Conservation (phyloP, 1,140 invertebrate genomes). For the Drosophila quadrilineata region DNA sequence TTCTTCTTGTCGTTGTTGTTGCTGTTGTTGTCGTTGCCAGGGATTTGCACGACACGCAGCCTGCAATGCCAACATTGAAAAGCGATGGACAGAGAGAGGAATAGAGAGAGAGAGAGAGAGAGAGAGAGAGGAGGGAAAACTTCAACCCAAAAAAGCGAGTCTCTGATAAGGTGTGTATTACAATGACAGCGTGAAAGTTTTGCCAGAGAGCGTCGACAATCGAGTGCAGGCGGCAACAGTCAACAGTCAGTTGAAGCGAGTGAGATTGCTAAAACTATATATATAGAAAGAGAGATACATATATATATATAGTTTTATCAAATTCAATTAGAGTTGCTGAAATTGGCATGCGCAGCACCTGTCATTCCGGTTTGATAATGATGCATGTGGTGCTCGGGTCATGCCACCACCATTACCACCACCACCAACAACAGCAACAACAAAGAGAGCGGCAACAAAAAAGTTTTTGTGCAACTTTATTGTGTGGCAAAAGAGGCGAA, state of each 20-base stretch:
- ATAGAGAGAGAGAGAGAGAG: no score
- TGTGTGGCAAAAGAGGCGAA: conserved; percentile 29
- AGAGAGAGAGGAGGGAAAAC: no score
- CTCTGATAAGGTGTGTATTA: conserved; percentile 67
- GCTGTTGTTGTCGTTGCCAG: no score
- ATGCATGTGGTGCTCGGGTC: conserved; percentile 63
- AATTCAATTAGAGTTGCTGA: conserved; percentile 74
- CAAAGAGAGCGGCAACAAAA: no score
- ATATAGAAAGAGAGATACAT: conserved; percentile 20
- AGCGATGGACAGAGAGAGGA: no score
- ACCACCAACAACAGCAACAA: no score
- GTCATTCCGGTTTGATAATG: conserved; percentile 75
- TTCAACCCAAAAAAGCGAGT: no score
- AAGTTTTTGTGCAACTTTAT: conserved; percentile 57
- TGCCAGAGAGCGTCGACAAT: conserved; percentile 8
- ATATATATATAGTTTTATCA: conserved; percentile 49
- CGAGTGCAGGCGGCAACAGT: background rate
- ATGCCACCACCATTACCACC: no score
- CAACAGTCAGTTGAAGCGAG: conserved; percentile 4
- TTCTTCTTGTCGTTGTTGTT: no score
- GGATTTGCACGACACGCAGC: conserved; percentile 68
- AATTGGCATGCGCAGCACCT: conserved; percentile 77
- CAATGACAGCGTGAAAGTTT: conserved; percentile 75
- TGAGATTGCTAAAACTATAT: conserved; percentile 37
- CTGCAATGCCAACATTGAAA: conserved; percentile 35